Evolutionary conservation across 2,797 vertebrate genomes (phyloP).

Genomic region (Peromyscus eremicus): DNA sequence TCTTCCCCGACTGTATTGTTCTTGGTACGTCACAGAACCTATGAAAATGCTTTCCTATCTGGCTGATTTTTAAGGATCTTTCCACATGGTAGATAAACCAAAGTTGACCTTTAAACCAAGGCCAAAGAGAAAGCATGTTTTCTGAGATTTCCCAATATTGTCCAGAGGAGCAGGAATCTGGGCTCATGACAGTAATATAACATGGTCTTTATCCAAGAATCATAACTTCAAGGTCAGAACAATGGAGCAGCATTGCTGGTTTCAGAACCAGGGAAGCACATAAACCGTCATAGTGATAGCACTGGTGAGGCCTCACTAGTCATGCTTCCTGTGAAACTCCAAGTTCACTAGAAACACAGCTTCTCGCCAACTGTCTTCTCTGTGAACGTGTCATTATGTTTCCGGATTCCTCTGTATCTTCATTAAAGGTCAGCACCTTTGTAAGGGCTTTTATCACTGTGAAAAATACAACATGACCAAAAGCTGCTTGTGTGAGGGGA

Average conservation of each 20-base stretch:
- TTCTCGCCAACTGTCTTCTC: conserved; percentile 89
- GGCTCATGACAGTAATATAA: neutral
- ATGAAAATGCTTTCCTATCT: conserved; percentile 82
- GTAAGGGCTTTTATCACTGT: neutral
- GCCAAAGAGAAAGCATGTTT: neutral
- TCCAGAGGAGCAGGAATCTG: neutral
- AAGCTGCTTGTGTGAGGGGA: neutral
- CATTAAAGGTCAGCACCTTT: conserved; percentile 86
- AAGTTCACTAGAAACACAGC: neutral
- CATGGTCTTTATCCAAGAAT: neutral
- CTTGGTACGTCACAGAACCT: neutral
- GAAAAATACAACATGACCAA: neutral
- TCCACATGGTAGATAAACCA: neutral
- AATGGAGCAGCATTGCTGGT: neutral
- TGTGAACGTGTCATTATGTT: conserved; percentile 90
- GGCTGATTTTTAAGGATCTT: conserved; percentile 88
- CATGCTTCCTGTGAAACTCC: neutral
- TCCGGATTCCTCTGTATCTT: conserved; percentile 87
- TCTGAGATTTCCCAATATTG: neutral
- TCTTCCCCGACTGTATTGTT: neutral
- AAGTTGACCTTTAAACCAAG: neutral
- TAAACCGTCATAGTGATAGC: fast-evolving
- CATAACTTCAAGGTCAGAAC: neutral
- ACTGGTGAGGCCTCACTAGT: fast-evolving
- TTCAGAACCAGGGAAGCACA: conserved; percentile 31